These are phyloP conservation scores for Crocuta crocuta DNA, from an alignment of 2,113 vertebrate genomes.

Conservation along the genomic window DNA sequence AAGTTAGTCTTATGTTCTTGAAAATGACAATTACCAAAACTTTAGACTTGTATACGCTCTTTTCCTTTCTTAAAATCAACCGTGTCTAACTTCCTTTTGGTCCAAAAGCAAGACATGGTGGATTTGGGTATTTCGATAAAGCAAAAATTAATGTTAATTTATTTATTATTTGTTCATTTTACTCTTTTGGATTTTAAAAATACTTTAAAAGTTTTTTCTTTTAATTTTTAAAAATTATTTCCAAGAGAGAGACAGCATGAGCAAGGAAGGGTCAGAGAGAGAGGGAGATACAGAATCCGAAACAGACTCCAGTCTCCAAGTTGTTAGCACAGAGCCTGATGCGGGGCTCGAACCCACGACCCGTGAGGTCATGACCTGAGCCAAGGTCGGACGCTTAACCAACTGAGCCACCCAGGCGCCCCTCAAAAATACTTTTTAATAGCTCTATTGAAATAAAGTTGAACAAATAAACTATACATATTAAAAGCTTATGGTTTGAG, in stretches of 20 bases:
- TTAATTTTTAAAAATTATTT: too few species aligned
- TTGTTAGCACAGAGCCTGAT: too few species aligned
- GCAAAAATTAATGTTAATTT: neutral
- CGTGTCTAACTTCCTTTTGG: neutral
- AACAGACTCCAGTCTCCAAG: too few species aligned
- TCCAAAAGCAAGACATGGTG: neutral
- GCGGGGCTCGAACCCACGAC: too few species aligned
- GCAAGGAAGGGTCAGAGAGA: too few species aligned
- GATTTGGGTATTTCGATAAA: neutral
- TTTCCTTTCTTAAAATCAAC: neutral
- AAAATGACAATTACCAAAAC: neutral
- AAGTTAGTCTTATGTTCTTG: neutral
- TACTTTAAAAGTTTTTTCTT: neutral
- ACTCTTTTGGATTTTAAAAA: neutral
- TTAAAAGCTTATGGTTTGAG: neutral
- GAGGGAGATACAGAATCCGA: too few species aligned
- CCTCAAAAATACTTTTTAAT: neutral
- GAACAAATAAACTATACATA: neutral
- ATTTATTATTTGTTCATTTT: neutral
- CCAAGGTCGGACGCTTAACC: too few species aligned
- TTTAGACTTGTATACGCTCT: neutral
- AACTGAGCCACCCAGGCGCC: too few species aligned
- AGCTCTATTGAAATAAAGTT: neutral
- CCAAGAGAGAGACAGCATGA: too few species aligned
- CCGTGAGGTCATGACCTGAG: too few species aligned